These are phyloP conservation scores for Cepaea nemoralis DNA, from an alignment of 1,140 invertebrate species.

Conservation along the genomic window DNA sequence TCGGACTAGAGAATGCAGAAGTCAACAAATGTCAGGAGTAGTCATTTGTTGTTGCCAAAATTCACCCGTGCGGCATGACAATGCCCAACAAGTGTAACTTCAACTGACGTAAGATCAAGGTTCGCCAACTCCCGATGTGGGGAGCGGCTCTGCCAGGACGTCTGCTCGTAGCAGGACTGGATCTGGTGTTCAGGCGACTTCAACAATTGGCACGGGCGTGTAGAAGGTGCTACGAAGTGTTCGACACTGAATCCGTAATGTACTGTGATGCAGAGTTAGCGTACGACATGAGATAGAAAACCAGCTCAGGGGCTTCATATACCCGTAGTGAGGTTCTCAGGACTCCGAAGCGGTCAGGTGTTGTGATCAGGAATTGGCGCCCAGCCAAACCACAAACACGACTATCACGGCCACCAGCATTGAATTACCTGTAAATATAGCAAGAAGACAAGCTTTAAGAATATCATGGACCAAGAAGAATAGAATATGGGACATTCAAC, in stretches of 20 bases:
- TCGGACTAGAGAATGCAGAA: too few species aligned
- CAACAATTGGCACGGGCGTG: slow-evolving; percentile 67
- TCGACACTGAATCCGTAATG: slow-evolving; percentile 86
- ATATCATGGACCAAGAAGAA: too few species aligned
- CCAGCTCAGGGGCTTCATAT: slow-evolving; percentile 77
- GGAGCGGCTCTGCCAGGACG: slow-evolving; percentile 46
- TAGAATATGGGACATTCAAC: too few species aligned
- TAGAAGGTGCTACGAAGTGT: slow-evolving; percentile 79
- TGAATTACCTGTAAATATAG: slow-evolving; percentile 73
- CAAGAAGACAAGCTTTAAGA: too few species aligned
- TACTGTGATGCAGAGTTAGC: slow-evolving; percentile 80
- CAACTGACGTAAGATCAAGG: slow-evolving; percentile 43
- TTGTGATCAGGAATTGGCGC: slow-evolving; percentile 69
- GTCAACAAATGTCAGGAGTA: too few species aligned
- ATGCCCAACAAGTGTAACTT: slow-evolving; percentile 21
- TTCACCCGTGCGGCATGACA: too few species aligned
- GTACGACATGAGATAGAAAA: slow-evolving; percentile 76
- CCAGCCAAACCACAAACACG: slow-evolving; percentile 74
- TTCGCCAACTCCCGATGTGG: slow-evolving; percentile 40
- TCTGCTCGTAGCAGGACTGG: slow-evolving; percentile 44
- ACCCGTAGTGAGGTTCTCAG: slow-evolving; percentile 72
- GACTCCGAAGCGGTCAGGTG: slow-evolving; percentile 74
- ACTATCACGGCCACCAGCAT: slow-evolving; percentile 73
- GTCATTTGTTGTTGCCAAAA: too few species aligned
- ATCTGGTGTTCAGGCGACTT: slow-evolving; percentile 43